Base-by-base conservation (phyloP, 2,113 vertebrate species). In the Phodopus roborovskii region DNA sequence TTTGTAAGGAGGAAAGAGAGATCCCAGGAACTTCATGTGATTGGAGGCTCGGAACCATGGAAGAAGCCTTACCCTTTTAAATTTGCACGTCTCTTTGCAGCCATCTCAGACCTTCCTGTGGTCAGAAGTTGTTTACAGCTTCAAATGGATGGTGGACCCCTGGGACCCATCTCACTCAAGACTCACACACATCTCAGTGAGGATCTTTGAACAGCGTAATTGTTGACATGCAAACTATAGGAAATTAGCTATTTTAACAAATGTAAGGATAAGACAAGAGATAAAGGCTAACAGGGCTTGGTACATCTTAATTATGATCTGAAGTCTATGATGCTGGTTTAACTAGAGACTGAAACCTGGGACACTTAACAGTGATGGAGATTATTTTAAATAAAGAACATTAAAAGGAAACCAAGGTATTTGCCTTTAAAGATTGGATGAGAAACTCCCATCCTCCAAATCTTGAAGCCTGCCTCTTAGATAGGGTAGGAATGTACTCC, bases 311-410 rank as follows among this genome's bases (percentile, higher is more conserved):
- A 66, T 62, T 56, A 92, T 9, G 66, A 81, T 62, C 56, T 90
- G 77, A 7, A n/a, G 39, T 73, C 89, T 89, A 64, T 7, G 42
- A 6, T 78, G 58, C 62, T 85, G 56, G n/a, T 20, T 88, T 60
- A 92, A 95, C 48, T 56, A 85, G 66, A 96, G 48, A 78, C 22
- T 58, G 30, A 93, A 90, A 97, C 71, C 12, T 39, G 24, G 15
- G 88, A 91, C 90, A 78, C 26, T 82, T 64, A 42, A 85, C 88
- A 53, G 17, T 73, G 20, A 92, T 75, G 45, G 19, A 88, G 96
- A 83, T 93, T 93, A 64, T 75, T 78, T 64, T 90, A 95, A 94
- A 42, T 84, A 90, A 97, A 95, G 42, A 83, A 58, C n/a, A 81
- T 90, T 73, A 75, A 79, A 92, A 94, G 11, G 53, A 95, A 92